Conservation (phyloP, 2,888 invertebrate species). For the Cosmia pyralina region DNA sequence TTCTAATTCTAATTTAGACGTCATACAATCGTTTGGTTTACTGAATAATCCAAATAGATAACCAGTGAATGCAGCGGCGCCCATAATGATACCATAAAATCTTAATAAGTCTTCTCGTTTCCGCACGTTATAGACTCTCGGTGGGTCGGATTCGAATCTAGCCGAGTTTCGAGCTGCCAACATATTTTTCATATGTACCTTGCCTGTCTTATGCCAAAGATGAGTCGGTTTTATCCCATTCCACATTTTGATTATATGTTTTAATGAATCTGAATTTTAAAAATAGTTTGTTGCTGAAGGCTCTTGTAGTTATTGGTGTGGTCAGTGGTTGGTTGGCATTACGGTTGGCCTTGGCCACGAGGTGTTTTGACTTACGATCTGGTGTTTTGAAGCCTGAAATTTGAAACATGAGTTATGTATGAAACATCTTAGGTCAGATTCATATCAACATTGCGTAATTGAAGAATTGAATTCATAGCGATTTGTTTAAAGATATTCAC, state of each 20-base stretch:
- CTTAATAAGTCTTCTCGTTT: constrained; percentile 46
- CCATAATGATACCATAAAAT: background rate
- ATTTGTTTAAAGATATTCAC: background rate
- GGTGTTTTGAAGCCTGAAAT: constrained; percentile 31
- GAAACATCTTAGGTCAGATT: background rate
- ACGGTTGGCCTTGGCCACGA: constrained; percentile 4
- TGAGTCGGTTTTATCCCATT: constrained; percentile 79
- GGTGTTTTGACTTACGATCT: background rate
- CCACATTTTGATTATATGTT: constrained; percentile 54
- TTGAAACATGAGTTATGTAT: background rate
- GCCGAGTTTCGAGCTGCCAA: constrained; percentile 58
- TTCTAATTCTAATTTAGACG: no score
- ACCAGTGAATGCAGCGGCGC: constrained; percentile 46
- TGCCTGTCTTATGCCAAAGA: constrained; percentile 77
- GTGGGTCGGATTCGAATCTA: constrained; percentile 35
- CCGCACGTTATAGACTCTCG: constrained; percentile 49
- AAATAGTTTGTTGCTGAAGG: background rate
- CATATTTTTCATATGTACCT: constrained; percentile 67
- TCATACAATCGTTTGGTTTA: constrained; percentile 38
- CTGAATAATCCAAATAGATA: constrained; percentile 67
- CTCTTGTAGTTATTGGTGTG: background rate
- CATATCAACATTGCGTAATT: background rate
- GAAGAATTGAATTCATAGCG: background rate
- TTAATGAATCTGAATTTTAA: background rate
- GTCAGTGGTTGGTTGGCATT: background rate